phyloP scores from a whole-genome alignment of 2,113 vertebrate genomes.

The Dascyllus trimaculatus region DNA sequence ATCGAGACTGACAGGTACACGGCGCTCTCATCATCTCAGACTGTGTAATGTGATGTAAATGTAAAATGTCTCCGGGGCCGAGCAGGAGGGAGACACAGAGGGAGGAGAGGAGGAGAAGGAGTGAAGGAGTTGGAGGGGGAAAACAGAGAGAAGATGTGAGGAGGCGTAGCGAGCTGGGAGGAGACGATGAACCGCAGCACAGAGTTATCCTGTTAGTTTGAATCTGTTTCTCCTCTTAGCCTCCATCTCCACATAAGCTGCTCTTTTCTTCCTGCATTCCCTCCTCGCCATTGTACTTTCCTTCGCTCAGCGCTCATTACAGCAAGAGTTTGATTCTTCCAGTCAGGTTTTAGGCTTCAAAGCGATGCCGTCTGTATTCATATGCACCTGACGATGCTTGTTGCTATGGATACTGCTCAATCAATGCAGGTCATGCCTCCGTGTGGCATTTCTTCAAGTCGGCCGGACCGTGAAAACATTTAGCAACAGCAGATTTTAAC shows the following conservation, averaged over 20 bases:
- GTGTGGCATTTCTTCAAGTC: conserved; percentile 9
- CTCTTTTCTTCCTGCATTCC: background rate
- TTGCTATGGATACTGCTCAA: conserved; percentile 53
- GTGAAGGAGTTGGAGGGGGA: background rate
- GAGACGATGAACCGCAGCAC: background rate
- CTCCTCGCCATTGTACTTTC: background rate
- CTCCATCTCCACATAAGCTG: background rate
- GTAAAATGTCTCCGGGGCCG: conserved; percentile 42
- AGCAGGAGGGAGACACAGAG: background rate
- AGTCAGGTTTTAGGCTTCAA: background rate
- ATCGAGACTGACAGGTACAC: conserved; percentile 61
- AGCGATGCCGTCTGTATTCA: conserved; percentile 26
- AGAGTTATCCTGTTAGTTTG: background rate
- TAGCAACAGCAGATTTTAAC: background rate
- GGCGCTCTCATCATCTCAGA: conserved; percentile 59
- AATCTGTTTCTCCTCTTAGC: background rate
- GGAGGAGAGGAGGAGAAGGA: background rate
- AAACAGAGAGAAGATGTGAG: background rate
- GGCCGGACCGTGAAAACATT: background rate
- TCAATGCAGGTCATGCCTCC: conserved; percentile 15
- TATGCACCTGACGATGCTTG: conserved; percentile 46
- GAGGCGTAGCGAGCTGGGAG: background rate
- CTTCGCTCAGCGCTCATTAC: background rate
- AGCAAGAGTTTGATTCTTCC: background rate
- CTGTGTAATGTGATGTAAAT: conserved; percentile 64